These are phyloP conservation scores for Sarcophaga carnaria DNA, from an alignment of 2,888 invertebrate genomes.

Conservation along the genomic window DNA sequence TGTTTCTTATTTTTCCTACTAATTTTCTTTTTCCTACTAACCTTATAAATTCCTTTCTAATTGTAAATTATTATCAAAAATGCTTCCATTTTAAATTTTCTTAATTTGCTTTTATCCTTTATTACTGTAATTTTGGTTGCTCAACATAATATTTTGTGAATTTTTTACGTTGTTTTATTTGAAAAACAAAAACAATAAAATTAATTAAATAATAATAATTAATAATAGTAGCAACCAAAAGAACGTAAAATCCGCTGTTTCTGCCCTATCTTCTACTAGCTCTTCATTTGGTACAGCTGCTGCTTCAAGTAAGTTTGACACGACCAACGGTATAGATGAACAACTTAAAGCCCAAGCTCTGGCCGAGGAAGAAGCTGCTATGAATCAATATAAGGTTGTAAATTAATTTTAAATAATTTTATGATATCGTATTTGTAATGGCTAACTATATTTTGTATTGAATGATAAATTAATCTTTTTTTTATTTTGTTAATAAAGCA, in stretches of 20 bases:
- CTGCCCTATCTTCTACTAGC: slow-evolving; percentile 93
- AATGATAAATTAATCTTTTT: slow-evolving; percentile 43
- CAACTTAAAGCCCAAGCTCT: slow-evolving; percentile 92
- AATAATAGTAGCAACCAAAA: slow-evolving; percentile 88
- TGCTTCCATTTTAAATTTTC: neutral
- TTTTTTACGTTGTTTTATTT: slow-evolving; percentile 38
- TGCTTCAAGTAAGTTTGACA: slow-evolving; percentile 87
- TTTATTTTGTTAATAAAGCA: slow-evolving; percentile 76
- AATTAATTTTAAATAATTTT: neutral
- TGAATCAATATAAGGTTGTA: slow-evolving; percentile 95
- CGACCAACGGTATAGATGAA: slow-evolving; percentile 92
- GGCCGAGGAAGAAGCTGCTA: slow-evolving; percentile 97
- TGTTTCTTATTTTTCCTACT: slow-evolving; percentile 48
- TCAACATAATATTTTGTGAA: slow-evolving; percentile 33
- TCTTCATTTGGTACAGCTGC: slow-evolving; percentile 93
- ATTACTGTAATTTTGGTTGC: slow-evolving; percentile 59
- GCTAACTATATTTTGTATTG: neutral
- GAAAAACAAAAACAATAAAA: slow-evolving; percentile 45
- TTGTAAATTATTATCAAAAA: neutral
- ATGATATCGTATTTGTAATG: neutral
- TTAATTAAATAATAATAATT: slow-evolving; percentile 67
- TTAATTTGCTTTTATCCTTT: slow-evolving; percentile 26
- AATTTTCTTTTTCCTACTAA: slow-evolving; percentile 46
- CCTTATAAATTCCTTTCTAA: neutral
- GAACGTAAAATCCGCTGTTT: slow-evolving; percentile 94